A percentile compares a stretch with the other conserved stretches of the same genome.
Conservation (phyloP, 64 coral and sea anemone genomes). For the Exaiptasia diaphana region DNA sequence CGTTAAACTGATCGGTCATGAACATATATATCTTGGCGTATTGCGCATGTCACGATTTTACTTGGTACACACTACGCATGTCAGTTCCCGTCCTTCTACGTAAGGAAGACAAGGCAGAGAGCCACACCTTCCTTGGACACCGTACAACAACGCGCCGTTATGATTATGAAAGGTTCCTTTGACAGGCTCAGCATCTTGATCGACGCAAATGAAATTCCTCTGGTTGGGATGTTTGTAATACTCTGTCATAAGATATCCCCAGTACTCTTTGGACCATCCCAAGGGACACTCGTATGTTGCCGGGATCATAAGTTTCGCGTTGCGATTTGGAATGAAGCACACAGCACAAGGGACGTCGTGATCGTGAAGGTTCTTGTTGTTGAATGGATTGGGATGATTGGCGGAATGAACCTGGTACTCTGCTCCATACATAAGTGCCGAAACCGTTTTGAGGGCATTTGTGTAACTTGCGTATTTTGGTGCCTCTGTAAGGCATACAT, state of each 20-base stretch:
- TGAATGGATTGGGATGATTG: conserved; percentile 32
- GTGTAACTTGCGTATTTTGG: conserved; percentile 28
- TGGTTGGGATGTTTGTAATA: background rate
- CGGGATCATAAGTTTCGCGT: conserved; percentile 28
- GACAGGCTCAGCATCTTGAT: conserved; percentile 34
- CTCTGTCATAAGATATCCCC: conserved; percentile 32
- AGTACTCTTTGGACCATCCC: conserved; percentile 45
- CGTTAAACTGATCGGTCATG: too few species aligned
- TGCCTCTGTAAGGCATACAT: conserved; percentile 1
- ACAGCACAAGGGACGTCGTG: conserved; percentile 31
- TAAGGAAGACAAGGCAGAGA: conserved; percentile 40
- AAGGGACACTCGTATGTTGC: conserved; percentile 39
- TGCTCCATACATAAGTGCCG: background rate
- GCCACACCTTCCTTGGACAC: conserved; percentile 33
- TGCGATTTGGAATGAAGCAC: conserved; percentile 23
- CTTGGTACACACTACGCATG: conserved; percentile 58
- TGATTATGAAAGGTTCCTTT: background rate
- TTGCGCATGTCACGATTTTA: too few species aligned
- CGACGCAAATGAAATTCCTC: conserved; percentile 51
- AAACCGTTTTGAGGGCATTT: background rate
- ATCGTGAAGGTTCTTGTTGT: background rate
- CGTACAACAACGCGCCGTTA: conserved; percentile 40
- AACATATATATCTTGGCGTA: too few species aligned
- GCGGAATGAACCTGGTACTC: conserved; percentile 1
- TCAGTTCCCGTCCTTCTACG: conserved; percentile 15